Evolutionary conservation across 2,113 vertebrate genomes (phyloP).

Genomic region (Corapipo altera): DNA sequence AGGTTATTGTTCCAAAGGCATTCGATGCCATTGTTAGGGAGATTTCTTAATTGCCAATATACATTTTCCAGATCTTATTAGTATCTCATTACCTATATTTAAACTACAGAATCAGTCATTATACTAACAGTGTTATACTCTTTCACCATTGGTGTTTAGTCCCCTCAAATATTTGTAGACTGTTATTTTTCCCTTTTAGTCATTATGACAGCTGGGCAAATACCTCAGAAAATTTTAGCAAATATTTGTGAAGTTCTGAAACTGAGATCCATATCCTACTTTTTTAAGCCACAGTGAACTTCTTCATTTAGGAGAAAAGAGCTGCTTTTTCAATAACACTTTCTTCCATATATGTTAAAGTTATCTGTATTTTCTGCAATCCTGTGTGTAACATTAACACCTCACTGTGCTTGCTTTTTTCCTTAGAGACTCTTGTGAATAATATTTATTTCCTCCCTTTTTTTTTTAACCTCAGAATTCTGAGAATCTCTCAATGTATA

Average conservation of each 20-base stretch:
- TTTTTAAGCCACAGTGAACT: neutral
- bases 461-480: neutral
- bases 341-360: neutral
- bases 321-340: neutral
- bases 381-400: neutral
- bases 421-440: neutral
- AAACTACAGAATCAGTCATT: neutral
- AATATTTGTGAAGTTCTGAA: constrained; percentile 31
- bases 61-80: neutral
- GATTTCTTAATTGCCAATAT: neutral
- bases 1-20: neutral
- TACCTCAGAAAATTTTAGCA: neutral
- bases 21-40: neutral
- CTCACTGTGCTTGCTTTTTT: neutral
- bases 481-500: neutral
- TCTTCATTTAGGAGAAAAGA: neutral
- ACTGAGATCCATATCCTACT: neutral
- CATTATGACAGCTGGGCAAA: neutral
- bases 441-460: neutral
- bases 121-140: neutral
- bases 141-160: neutral
- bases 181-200: constrained; percentile 6
- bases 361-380: neutral
- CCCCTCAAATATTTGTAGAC: constrained; percentile 19
- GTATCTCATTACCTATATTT: neutral